phyloP scores from a whole-genome alignment of 2,888 invertebrate species.

The Geophilus truncorum region DNA sequence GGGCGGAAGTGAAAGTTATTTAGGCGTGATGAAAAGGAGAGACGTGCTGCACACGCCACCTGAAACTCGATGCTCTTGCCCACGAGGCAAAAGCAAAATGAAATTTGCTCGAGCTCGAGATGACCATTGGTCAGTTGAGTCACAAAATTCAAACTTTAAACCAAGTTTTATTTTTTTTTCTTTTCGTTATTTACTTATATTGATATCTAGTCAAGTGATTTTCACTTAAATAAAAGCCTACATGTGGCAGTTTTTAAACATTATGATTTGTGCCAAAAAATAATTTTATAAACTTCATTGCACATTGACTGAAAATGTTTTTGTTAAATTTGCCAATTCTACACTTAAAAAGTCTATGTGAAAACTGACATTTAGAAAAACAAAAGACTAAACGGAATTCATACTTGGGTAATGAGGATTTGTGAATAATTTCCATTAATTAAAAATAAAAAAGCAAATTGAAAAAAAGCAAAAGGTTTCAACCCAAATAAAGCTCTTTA shows the following conservation, averaged over 20 bases:
- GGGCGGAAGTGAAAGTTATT: conserved; percentile 22
- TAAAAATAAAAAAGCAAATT: not conserved
- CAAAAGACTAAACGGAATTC: too few species aligned
- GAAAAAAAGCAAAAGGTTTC: not conserved
- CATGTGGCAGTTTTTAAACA: not conserved
- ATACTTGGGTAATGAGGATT: too few species aligned
- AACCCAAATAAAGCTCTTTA: not conserved
- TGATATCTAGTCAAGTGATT: not conserved
- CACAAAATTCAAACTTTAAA: not conserved
- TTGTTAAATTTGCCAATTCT: too few species aligned
- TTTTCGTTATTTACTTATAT: too few species aligned
- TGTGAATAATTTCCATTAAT: not conserved
- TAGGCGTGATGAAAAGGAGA: conserved; percentile 3
- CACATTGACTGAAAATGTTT: too few species aligned
- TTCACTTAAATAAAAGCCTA: not conserved
- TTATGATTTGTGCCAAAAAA: not conserved
- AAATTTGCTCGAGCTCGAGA: not conserved
- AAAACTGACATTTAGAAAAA: too few species aligned
- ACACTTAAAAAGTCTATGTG: too few species aligned
- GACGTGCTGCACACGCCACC: not conserved
- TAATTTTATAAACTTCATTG: too few species aligned
- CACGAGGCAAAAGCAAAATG: not conserved
- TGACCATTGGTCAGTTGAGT: not conserved
- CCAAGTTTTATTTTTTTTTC: not conserved
- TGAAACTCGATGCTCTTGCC: not conserved